Evolutionary conservation across 1,140 invertebrate species (phyloP), one percentile per base, ranked within the genome.

Genomic region (Drosophila ironensis): DNA sequence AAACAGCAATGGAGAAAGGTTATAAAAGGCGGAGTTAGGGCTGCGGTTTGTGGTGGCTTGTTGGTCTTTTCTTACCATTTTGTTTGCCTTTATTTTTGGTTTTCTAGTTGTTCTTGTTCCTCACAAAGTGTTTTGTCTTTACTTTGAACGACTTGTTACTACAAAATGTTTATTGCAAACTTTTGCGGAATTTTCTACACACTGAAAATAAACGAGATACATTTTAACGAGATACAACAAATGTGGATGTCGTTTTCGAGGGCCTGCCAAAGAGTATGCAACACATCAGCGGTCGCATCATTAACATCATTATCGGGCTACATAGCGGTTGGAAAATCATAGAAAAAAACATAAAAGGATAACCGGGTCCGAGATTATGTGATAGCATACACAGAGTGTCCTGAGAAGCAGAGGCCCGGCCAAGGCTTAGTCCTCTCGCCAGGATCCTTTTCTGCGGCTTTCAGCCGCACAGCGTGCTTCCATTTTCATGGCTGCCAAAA

Each of bases 141-240:
- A n/a, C 64, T 63, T 66, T 86, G 59, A 75, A 60, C 70, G 80
- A 86, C 70, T 84, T 86, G 80, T 75, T 84, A 68, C 74, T 74
- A 80, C 71, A 86, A 86, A 80, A 75, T 64, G 71, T 86, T 40
- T 75, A 86, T 86, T 56, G 75, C 80, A 84, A n/a, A n/a, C n/a
- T n/a, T n/a, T n/a, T n/a, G n/a, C n/a, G n/a, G n/a, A n/a, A n/a
- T n/a, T n/a, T n/a, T n/a, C n/a, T n/a, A n/a, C n/a, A n/a, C n/a
- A n/a, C n/a, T n/a, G n/a, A n/a, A n/a, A n/a, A n/a, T n/a, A n/a
- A n/a, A n/a, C n/a, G n/a, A n/a, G n/a, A n/a, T n/a, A n/a, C n/a
- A n/a, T n/a, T n/a, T n/a, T n/a, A n/a, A n/a, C n/a, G n/a, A n/a
- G n/a, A n/a, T n/a, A n/a, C n/a, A n/a, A n/a, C n/a, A n/a, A n/a